Base-by-base conservation (phyloP, 2,888 invertebrate species). In the Amiota communis region DNA sequence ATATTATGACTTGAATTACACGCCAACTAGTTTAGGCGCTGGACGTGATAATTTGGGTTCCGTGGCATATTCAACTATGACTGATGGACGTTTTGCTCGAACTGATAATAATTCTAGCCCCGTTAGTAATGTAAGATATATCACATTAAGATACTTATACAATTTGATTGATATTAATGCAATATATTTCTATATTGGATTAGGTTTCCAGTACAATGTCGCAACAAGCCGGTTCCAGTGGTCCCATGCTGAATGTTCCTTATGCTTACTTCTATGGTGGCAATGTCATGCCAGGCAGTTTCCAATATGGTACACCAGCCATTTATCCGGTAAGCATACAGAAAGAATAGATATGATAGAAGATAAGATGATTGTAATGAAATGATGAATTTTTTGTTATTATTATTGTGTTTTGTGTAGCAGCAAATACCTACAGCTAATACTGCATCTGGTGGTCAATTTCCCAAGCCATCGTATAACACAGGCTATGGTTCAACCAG, bases 71-170 rank as follows among this genome's bases (percentile, higher is more conserved):
- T 93, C 93, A 82, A 91, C 91, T 86, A 92, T 94, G 91, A 92
- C 92, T 84, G 94, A 94, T 89, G 93, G 92, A 75, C 91, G 94
- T 85, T 94, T 93, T 88, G 90, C 93, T 76, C 92, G 94, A 86
- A 92, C 94, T 80, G 95, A 95, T 89, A 95, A 94, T 90, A 95
- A 95, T 88, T 94, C 95, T 82, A 95, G 95, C 79, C 95, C 95
- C 65, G 90, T 90, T 83, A 89, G 89, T 80, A 90, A 90, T 86
- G 90, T 90, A 79, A 85, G 88, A 79, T 67, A 59, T 59, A 10
- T 12, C 49, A 0, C 2, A 8, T 57, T 12, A 0, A 49, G 6
- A 17, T 17, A 15, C 59, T 64, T 0, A 11, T 56, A n/a, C n/a
- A n/a, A n/a, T n/a, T n/a, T n/a, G n/a, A n/a, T 53, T 47, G 15